These are phyloP conservation scores for Sebastes schlegelii DNA, from an alignment of 2,113 vertebrate genomes.

Conservation along the genomic window DNA sequence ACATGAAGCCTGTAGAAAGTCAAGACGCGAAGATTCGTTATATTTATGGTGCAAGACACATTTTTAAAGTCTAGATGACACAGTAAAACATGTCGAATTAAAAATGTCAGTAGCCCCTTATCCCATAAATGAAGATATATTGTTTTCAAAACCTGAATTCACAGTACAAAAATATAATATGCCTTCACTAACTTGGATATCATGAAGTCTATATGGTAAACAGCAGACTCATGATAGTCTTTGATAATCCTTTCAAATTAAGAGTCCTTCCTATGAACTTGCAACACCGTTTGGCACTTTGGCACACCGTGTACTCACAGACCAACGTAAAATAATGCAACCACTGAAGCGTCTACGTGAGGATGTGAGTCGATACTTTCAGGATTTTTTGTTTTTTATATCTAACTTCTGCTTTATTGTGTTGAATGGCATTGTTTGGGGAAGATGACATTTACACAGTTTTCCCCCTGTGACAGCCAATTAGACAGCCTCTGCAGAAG, in stretches of 20 bases:
- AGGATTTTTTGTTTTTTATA: conserved; percentile 21
- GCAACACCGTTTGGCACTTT: conserved; percentile 84
- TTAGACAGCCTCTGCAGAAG: conserved; percentile 96
- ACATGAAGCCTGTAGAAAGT: conserved; percentile 67
- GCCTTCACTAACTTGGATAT: conserved; percentile 75
- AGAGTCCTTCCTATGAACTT: conserved; percentile 64
- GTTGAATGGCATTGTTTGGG: conserved; percentile 50
- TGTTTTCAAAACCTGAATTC: conserved; percentile 84
- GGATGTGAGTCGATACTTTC: conserved; percentile 58
- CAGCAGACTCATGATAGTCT: conserved; percentile 71
- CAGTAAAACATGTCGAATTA: conserved; percentile 78
- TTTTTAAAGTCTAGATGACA: conserved; percentile 72
- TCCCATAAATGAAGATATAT: conserved; percentile 84
- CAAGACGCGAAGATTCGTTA: conserved; percentile 48
- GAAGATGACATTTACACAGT: conserved; percentile 64
- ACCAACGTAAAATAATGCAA: conserved; percentile 61
- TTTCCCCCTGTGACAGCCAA: conserved; percentile 21
- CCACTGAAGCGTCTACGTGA: conserved; percentile 64
- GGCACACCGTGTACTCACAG: conserved; percentile 72
- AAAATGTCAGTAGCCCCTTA: conserved; percentile 87
- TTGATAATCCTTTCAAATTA: conserved; percentile 44
- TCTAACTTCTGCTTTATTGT: conserved; percentile 47
- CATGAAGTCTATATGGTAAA: conserved; percentile 73
- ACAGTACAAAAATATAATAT: conserved; percentile 88
- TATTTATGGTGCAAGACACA: conserved; percentile 61